Conservation (phyloP, 1,140 invertebrate genomes). For the Drosophila mauritiana region DNA sequence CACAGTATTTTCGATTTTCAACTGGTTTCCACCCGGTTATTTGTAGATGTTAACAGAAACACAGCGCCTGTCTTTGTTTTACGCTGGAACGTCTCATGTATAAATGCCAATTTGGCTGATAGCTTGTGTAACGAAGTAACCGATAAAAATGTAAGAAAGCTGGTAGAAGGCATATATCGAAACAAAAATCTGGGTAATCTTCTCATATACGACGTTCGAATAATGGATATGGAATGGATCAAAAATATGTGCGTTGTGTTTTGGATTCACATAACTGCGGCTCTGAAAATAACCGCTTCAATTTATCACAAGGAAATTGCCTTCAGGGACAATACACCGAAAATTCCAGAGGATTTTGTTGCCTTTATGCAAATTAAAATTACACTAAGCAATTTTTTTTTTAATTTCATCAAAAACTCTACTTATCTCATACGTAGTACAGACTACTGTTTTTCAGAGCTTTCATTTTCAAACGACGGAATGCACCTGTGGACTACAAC, state of each 20-base stretch:
- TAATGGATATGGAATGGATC: slow-evolving; percentile 49
- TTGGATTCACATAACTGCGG: slow-evolving; percentile 48
- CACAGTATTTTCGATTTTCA: slow-evolving; percentile 66
- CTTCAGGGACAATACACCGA: slow-evolving; percentile 27
- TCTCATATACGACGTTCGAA: slow-evolving; percentile 62
- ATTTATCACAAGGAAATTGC: slow-evolving; percentile 37
- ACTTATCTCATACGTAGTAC: slow-evolving; percentile 43
- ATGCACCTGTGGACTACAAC: slow-evolving; percentile 59
- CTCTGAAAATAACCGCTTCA: slow-evolving; percentile 32
- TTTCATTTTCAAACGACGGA: neutral
- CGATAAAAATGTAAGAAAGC: slow-evolving; percentile 14
- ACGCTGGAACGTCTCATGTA: slow-evolving; percentile 37
- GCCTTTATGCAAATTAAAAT: slow-evolving; percentile 1
- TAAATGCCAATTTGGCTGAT: neutral
- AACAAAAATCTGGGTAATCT: slow-evolving; percentile 17
- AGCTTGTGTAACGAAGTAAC: slow-evolving; percentile 21
- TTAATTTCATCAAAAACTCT: neutral
- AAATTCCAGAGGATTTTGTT: neutral
- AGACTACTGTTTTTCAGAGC: slow-evolving; percentile 73
- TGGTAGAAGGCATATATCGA: neutral
- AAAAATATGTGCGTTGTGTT: neutral
- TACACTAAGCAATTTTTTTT: slow-evolving; percentile 26
- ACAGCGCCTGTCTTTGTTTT: slow-evolving; percentile 78
- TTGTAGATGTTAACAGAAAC: slow-evolving; percentile 61
- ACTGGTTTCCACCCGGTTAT: slow-evolving; percentile 37